Evolutionary conservation across 64 coral and sea anemone genomes (phyloP), one percentile per base, ranked within the genome.

Genomic region (Stichodactyla mertensii): DNA sequence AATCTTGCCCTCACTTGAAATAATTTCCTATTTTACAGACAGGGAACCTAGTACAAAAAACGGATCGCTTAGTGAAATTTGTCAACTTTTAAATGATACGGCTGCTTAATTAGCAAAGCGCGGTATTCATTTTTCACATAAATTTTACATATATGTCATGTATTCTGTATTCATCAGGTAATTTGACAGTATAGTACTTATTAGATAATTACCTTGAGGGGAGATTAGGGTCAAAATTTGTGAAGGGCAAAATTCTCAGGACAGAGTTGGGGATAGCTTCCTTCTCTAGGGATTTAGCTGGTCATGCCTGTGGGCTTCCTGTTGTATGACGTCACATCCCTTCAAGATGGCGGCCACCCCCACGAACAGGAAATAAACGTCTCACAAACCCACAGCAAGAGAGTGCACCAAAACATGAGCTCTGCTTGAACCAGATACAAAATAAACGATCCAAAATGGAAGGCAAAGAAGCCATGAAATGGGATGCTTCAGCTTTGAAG

Each of bases 401-500:
- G 5, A 55, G 4, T 5, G 13, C 36, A 55, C 51, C 53, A 53
- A 81, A 52, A 81, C 36, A 81, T 81, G 53, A 20, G 18, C 16
- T 55, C 1, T 53, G 31, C 54, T 53, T 81, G 53, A 81, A 81
- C 6, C 7, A 54, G 8, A 81, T 20, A 85, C 18, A 61, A 55
- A 58, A 55, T 18, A 85, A 58, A 19, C 20, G 20, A 85, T 15
- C 55, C 61, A 85, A 85, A 85, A 85, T 85, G 83, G 83, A 85
- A 56, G 55, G 55, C 16, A 64, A 85, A 85, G 83, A 85, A 64
- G 26, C 54, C 4, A 58, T 64, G 24, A 85, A 85, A 28, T 85
- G 83, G 83, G 83, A 85, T 85, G 83, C 83, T 60, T 85, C 83
- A 5, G 83, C 83, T 58, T 14, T 85, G 27, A 85, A 85, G 83